Evolutionary conservation across 1,140 invertebrate genomes (phyloP), one percentile per base, ranked within the genome.

Genomic region (Samia ricini): DNA sequence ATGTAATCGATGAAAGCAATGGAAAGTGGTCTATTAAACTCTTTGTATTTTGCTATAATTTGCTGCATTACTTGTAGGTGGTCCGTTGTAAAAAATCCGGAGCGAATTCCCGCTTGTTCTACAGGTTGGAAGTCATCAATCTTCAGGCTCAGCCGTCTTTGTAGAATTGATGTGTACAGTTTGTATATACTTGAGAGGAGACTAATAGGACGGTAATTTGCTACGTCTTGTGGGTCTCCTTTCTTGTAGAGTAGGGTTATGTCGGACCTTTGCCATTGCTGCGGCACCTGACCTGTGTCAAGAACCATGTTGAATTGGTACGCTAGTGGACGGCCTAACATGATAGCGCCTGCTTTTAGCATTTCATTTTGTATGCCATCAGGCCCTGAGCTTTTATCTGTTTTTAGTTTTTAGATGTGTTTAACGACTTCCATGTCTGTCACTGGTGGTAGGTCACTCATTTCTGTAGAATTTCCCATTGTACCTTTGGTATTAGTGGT

Each of bases 301-400:
- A 29, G 23, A 18, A 26, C 54, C 24, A 26, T 29, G 24, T 56
- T 29, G 2, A 56, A 56, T 21, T 22, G 20, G 20, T 52, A n/a
- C 12, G 50, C 22, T 15, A 52, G 19, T 12, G 50, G 50, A 22
- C 12, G 50, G 20, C 5, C 20, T 22, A 52, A 21, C 2, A 22
- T 12, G 20, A 6, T 8, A 52, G 2, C 20, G 6, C 50, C 50
- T 10, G 12, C 4, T 42, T 61, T 66, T n/a, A 66, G 12, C 6
- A 55, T 48, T 36, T 66, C 59, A 48, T 66, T 66, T 54, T 20
- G 19, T 51, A 61, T 66, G 4, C 54, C 54, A 20, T 66, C 64
- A 18, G 60, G 60, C 3, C 64, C 64, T 4, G 64, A 54, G 22
- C 59, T 61, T 51, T 66, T 66, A 2, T 66, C 64, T 18, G 51